Evolutionary conservation across 2,888 invertebrate species (phyloP), one percentile per base, ranked within the genome.

Genomic region (Calameuta filiformis): DNA sequence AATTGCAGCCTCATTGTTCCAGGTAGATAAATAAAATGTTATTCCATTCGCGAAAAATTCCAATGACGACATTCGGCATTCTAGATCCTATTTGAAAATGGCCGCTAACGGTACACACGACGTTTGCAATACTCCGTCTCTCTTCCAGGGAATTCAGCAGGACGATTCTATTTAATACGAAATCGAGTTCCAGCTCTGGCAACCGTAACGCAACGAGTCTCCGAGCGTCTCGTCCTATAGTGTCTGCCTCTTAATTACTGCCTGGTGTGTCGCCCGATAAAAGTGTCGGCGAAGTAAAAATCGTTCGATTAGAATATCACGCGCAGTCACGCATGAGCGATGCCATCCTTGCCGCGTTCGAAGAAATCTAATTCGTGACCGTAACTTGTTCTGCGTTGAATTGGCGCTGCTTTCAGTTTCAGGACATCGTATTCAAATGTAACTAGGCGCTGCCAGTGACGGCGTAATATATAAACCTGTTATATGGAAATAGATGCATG

Each of bases 401-500:
- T 85, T 83, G 84, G 83, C 83, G 84, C 85, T 79, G 84, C 83
- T 81, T 84, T 82, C 82, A 80, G 86, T 86, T 85, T 86, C 85
- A 81, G 88, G 86, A 89, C 88, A 89, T 87, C 88, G 88, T 88
- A 90, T 91, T 90, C 89, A 90, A 90, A 91, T 91, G 90, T 91
- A 90, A 90, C 90, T 88, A 89, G 88, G 88, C 87, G 87, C 90
- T 90, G 90, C 86, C 87, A 84, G 85, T 90, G 91, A 91, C 91
- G 88, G 87, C 85, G 88, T 89, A 89, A 91, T 90, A 90, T 90
- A 89, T 91, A 90, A 91, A 90, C 89, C 89, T 91, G 90, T 90
- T 90, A 89, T 90, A 90, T 91, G 91, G 90, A 91, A 91, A 91
- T 91, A 87, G 90, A 91, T 90, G 90, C 90, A 86, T 90, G 91